Conservation (phyloP, 2,113 vertebrate species). For the Neolamprologus falcicula region DNA sequence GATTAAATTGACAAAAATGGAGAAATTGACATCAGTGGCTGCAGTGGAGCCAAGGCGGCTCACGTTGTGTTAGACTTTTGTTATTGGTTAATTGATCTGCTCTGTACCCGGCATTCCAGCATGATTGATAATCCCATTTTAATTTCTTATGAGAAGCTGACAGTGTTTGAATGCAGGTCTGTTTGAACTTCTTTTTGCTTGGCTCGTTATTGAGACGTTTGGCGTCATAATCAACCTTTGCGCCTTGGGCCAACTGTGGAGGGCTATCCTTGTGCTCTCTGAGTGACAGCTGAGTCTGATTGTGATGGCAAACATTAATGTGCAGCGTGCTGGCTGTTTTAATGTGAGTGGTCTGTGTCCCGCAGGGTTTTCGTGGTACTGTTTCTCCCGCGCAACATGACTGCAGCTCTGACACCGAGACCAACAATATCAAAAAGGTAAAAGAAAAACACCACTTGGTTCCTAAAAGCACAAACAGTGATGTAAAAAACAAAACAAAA, state of each 20-base stretch:
- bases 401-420: slow-evolving; percentile 65
- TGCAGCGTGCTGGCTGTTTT: neutral
- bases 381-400: slow-evolving; percentile 62
- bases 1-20: neutral
- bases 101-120: neutral
- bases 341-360: slow-evolving; percentile 11
- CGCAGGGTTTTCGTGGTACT: slow-evolving; percentile 68
- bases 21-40: neutral
- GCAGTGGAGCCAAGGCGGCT: neutral
- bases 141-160: neutral
- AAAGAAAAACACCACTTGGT: neutral
- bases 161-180: neutral
- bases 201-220: neutral
- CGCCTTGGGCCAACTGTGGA: neutral
- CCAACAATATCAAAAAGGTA: slow-evolving; percentile 72
- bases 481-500: neutral
- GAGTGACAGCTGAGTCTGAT: slow-evolving; percentile 20
- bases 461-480: neutral
- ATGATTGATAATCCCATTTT: neutral
- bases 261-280: neutral
- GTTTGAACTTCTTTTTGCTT: neutral
- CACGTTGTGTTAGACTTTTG: neutral
- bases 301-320: slow-evolving; percentile 18
- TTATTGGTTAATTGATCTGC: neutral
- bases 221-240: neutral